These are phyloP conservation scores for Andrena minutula DNA, from an alignment of 2,888 invertebrate genomes.

Conservation along the genomic window DNA sequence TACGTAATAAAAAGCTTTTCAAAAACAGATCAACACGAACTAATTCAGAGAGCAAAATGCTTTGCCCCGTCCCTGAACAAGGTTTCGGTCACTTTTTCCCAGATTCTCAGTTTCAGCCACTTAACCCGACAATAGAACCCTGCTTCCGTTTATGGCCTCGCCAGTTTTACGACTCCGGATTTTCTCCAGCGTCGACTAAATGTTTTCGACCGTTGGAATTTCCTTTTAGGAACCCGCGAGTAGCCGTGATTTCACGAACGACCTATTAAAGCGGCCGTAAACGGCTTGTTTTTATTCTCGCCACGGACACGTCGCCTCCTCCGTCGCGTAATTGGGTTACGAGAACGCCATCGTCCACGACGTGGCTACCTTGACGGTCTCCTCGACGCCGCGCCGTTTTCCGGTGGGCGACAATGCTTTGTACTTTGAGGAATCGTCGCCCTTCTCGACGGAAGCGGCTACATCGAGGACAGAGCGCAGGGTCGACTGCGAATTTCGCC, in stretches of 20 bases:
- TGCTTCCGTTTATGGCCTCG: no score
- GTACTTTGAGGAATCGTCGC: slow-evolving; percentile 40
- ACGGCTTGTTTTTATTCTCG: slow-evolving; percentile 63
- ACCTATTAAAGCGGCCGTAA: slow-evolving; percentile 33
- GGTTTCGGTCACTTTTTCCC: no score
- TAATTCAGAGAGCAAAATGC: no score
- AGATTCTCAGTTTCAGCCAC: no score
- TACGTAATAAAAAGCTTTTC: no score
- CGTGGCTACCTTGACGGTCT: slow-evolving; percentile 31
- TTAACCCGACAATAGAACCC: no score
- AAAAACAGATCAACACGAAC: no score
- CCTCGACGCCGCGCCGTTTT: slow-evolving; percentile 16
- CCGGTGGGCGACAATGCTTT: slow-evolving; percentile 40
- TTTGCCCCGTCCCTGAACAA: no score
- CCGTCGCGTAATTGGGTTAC: slow-evolving; percentile 79
- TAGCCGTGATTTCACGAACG: slow-evolving; percentile 49
- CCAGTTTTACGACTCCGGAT: no score
- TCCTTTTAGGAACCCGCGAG: slow-evolving; percentile 26
- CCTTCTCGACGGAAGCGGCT: slow-evolving; percentile 25
- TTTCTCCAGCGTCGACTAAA: not conserved
- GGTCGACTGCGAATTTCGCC: not conserved
- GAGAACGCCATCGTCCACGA: slow-evolving; percentile 69
- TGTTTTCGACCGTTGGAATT: slow-evolving; percentile 41
- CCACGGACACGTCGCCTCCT: slow-evolving; percentile 63
- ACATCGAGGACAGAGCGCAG: not conserved